A percentile compares a stretch with the other conserved stretches of the same genome.
Conservation (phyloP, 2,888 invertebrate genomes). For the Drosophila phalerata region DNA sequence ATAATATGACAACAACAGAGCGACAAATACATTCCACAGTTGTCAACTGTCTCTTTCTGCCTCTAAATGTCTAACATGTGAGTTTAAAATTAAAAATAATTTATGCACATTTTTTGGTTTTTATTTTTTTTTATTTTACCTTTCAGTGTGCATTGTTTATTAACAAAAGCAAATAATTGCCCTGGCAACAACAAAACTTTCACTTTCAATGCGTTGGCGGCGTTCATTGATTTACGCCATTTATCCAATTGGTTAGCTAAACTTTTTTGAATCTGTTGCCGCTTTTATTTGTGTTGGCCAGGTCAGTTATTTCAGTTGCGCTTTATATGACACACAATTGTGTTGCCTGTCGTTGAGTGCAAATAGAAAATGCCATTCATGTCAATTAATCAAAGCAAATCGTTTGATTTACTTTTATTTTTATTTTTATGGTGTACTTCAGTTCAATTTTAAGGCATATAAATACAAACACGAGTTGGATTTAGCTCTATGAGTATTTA, state of each 20-base stretch:
- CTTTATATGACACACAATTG: constrained; percentile 30
- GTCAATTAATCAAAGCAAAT: constrained; percentile 46
- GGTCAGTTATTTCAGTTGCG: constrained; percentile 49
- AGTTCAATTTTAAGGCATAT: constrained; percentile 16
- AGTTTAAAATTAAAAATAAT: constrained; percentile 47
- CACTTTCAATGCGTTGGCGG: constrained; percentile 67
- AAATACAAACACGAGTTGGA: not conserved
- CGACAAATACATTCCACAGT: constrained; percentile 17
- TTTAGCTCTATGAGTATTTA: not conserved
- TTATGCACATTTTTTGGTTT: constrained; percentile 54
- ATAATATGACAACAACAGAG: not conserved
- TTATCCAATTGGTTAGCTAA: constrained; percentile 19
- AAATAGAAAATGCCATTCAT: constrained; percentile 26
- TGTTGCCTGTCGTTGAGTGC: constrained; percentile 26
- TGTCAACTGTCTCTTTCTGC: constrained; percentile 1
- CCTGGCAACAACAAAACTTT: constrained; percentile 54
- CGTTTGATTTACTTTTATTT: constrained; percentile 36
- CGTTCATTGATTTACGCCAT: constrained; percentile 37
- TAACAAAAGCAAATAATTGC: constrained; percentile 54
- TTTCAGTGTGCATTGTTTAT: constrained; percentile 32
- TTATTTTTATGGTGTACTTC: constrained; percentile 24
- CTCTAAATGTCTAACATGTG: constrained; percentile 20
- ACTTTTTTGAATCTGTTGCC: not conserved
- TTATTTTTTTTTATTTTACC: constrained; percentile 19
- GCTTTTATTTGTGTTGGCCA: constrained; percentile 28